Evolutionary conservation across 1,140 invertebrate genomes (phyloP), one percentile per base, ranked within the genome.

Genomic region (Drosophila navojoa): DNA sequence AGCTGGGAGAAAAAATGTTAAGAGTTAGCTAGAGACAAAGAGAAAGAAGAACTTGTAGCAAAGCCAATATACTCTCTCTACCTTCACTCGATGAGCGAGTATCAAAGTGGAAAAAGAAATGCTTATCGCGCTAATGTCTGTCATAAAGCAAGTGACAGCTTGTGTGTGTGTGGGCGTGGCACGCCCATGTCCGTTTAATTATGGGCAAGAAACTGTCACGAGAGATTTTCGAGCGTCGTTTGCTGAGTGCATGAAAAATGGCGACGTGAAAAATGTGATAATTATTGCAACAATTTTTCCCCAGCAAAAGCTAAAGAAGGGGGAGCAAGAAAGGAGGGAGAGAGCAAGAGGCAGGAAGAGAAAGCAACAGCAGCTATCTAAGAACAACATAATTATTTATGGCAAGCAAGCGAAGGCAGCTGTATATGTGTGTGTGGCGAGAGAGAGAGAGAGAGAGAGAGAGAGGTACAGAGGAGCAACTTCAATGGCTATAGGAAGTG

Each of bases 361-460:
- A 45, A 45, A 55, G 44, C 15, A 47, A 16, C 15, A 16, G 42
- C 42, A 70, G 59, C 60, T 73, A 77, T 85, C 81, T 84, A 80
- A 86, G 87, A 81, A 86, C 79, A 87, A 89, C 84, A 89, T 87
- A 87, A 87, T 87, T 87, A 87, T 87, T 87, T 87, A 79, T 86
- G 84, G 73, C 68, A 63, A 22, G 35, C 32, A 35, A 35, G 32
- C 35, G 10, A 38, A 11, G 35, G 5, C 42, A 9, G 13, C n/a
- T 5, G 42, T 4, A 4, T 44, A n/a, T 44, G n/a, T 7, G 10
- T 29, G 13, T 15, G 42, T 10, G 13, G n/a, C 0, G 42, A 44
- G 32, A 32, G 32, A 32, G 9, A 10, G 32, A 32, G 32, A 32
- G 9, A 32, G 35, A 1, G 19, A 22, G 19, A 22, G 19, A 22